A percentile compares a stretch with the other conserved stretches of the same genome.
These are phyloP conservation scores for Pseudomyrmex cubaensis DNA, from an alignment of 1,140 invertebrate genomes.

Conservation along the genomic window DNA sequence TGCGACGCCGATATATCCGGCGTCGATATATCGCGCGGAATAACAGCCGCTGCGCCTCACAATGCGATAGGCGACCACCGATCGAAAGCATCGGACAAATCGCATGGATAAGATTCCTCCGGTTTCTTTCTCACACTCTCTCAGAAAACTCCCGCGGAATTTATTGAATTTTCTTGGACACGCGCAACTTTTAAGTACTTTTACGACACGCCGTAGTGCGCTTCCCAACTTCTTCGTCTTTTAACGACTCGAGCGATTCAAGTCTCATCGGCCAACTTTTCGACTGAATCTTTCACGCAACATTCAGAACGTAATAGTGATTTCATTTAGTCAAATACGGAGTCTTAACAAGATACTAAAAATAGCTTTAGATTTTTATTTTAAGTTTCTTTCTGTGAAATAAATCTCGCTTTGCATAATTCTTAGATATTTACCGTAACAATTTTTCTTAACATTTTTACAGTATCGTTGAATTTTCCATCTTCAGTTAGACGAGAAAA, in stretches of 20 bases:
- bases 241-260: constrained; percentile 11
- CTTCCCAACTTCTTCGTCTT: constrained; percentile 19
- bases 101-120: constrained; percentile 34
- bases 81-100: constrained; percentile 34
- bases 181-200: constrained; percentile 58
- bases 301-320: neutral
- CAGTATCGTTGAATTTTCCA: neutral
- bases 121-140: neutral
- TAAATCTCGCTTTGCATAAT: neutral
- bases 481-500: neutral
- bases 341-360: neutral
- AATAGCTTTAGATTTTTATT: neutral
- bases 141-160: constrained; percentile 5
- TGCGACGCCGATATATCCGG: constrained; percentile 26
- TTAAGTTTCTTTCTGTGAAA: too few relatives aligned
- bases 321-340: neutral
- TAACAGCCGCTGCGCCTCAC: neutral
- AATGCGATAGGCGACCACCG: constrained; percentile 1
- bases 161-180: constrained; percentile 50
- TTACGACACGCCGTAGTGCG: constrained; percentile 14
- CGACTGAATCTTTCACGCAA: constrained; percentile 33
- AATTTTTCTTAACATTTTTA: neutral
- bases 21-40: constrained; percentile 31
- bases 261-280: constrained; percentile 19
- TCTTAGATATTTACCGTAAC: neutral